Base-by-base conservation (phyloP, 1,140 invertebrate species). In the Aphis craccivora region DNA sequence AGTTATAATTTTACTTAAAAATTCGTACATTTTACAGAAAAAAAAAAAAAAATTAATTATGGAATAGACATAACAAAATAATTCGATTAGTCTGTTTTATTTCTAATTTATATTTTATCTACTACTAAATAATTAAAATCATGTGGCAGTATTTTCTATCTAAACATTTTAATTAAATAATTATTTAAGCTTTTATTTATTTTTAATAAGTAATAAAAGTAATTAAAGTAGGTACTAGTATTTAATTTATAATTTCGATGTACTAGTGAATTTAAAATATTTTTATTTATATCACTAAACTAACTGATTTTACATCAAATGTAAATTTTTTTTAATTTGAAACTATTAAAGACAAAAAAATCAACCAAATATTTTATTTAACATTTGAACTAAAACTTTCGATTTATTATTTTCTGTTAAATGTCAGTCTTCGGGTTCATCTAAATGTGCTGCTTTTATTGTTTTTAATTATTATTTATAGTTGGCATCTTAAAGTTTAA, bases 401-500 rank as follows among this genome's bases (percentile, higher is more conserved):
- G 60, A n/a, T n/a, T 76, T 18, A n/a, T 76, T n/a, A 20, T n/a
- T 76, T 76, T 76, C 14, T 76, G 30, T 76, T 76, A 76, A 76
- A 76, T 76, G 60, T 76, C 30, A 76, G 60, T 76, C 5, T 76
- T 11, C n/a, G 60, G 30, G n/a, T 20, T 76, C n/a, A 14, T n/a
- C 5, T 76, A n/a, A n/a, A 76, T n/a, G 60, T 76, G 60, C 18
- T n/a, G 14, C 30, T 76, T 76, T 76, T 76, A 76, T 76, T 2
- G 30, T 76, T 76, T 76, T 76, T 76, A 76, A 76, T 76, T 76
- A 76, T 76, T n/a, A 76, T n/a, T 76, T n/a, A 76, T 76, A 18
- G 60, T n/a, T 30, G 1, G 30, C 4, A 76, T 76, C 60, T 76
- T 76, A 18, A n/a, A 76, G 60, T 76, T n/a, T n/a, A n/a, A 76